phyloP scores from a whole-genome alignment of 2,113 vertebrate genomes.

The Erythrocercus mccallii region DNA sequence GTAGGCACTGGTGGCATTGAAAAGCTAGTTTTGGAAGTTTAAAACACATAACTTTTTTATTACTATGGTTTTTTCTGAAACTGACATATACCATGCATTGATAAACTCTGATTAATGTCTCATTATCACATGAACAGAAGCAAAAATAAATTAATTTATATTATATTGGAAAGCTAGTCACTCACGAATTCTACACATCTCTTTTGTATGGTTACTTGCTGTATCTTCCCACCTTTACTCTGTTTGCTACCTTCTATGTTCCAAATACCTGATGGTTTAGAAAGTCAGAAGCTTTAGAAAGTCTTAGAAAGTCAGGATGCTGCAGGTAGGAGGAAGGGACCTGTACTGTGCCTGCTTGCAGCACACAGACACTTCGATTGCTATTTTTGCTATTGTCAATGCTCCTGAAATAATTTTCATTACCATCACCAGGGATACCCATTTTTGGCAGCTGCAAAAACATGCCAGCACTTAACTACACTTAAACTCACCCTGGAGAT shows the following conservation, averaged over 20 bases:
- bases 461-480: not conserved
- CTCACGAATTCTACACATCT: not conserved
- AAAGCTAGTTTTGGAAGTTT: not conserved
- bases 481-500: not conserved
- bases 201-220: not conserved
- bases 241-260: not conserved
- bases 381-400: not conserved
- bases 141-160: not conserved
- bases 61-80: not conserved
- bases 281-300: not conserved
- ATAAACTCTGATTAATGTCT: not conserved
- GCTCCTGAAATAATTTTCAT: not conserved
- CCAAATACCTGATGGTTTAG: not conserved
- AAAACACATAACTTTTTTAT: not conserved
- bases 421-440: not conserved
- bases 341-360: not conserved
- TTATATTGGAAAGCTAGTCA: not conserved
- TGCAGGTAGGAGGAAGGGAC: not conserved
- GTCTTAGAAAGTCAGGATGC: not conserved
- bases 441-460: not conserved
- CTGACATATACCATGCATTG: not conserved
- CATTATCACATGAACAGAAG: not conserved
- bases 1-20: not conserved
- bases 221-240: not conserved
- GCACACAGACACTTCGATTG: not conserved